Evolutionary conservation across 64 coral and sea anemone genomes (phyloP).

Genomic region (Montipora foliosa): DNA sequence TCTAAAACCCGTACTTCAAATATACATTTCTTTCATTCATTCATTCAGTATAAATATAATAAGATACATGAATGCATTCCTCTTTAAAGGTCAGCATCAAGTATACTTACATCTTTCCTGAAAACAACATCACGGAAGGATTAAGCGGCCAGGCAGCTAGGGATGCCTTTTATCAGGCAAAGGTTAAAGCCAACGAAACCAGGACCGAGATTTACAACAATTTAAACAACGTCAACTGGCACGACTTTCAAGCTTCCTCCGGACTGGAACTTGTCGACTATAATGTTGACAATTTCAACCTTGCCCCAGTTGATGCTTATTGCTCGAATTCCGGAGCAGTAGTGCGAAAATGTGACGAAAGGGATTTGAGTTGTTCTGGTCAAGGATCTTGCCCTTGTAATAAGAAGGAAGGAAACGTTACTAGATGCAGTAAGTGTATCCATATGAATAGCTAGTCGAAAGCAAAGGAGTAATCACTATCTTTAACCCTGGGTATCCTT

Average conservation of each 20-base stretch:
- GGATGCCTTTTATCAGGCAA: neutral
- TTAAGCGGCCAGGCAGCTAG: neutral
- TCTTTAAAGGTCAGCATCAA: neutral
- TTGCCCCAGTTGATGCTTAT: slow-evolving; percentile 45
- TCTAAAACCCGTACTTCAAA: too few relatives aligned
- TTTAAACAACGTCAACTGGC: slow-evolving; percentile 7
- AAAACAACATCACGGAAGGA: neutral
- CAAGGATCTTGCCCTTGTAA: neutral
- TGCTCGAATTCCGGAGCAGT: slow-evolving; percentile 67
- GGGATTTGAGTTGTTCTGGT: too few relatives aligned
- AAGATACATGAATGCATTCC: too few relatives aligned
- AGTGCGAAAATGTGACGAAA: slow-evolving; percentile 40
- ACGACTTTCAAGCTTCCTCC: neutral
- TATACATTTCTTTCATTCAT: too few relatives aligned
- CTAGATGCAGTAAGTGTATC: slow-evolving; percentile 12
- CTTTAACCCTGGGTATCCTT: too few relatives aligned
- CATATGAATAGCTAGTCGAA: too few relatives aligned
- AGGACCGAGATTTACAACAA: slow-evolving; percentile 8
- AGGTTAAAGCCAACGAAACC: neutral
- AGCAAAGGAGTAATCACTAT: too few relatives aligned
- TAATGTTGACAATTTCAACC: slow-evolving; percentile 41
- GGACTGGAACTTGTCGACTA: slow-evolving; percentile 43
- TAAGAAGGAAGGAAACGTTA: neutral
- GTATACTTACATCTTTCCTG: neutral
- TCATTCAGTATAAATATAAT: too few relatives aligned